Percentiles rank a stretch among this genome's conserved stretches.
Evolutionary conservation across 2,113 vertebrate genomes (phyloP).

Genomic region (Macheiramphus alcinus): DNA sequence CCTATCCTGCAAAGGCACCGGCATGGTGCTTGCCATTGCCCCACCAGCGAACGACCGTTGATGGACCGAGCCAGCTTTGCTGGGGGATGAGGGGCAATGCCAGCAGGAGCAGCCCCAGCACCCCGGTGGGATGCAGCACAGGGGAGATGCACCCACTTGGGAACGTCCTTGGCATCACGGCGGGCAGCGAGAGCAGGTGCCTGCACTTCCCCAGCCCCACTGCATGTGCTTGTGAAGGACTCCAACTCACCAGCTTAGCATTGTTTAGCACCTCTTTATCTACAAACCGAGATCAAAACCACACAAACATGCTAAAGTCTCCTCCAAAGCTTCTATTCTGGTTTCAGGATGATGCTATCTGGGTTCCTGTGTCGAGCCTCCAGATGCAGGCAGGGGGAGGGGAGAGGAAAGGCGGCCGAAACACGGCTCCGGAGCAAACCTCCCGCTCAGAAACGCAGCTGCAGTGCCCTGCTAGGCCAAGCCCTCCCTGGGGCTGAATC

Average conservation of each 20-base stretch:
- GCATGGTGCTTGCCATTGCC: rapidly evolving
- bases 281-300: conserved; percentile 60
- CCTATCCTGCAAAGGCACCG: background rate
- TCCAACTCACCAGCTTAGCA: background rate
- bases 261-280: conserved; percentile 55
- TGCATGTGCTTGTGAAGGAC: background rate
- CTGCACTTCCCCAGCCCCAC: background rate
- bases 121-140: background rate
- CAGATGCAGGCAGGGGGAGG: conserved; percentile 35
- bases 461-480: background rate
- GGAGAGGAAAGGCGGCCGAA: background rate
- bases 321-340: conserved; percentile 62
- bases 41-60: rapidly evolving
- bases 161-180: rapidly evolving
- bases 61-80: background rate
- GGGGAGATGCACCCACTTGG: rapidly evolving
- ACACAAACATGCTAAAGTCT: background rate
- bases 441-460: background rate
- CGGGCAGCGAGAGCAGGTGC: background rate
- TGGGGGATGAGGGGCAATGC: rapidly evolving
- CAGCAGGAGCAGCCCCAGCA: background rate
- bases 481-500: background rate
- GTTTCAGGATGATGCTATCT: conserved; percentile 66
- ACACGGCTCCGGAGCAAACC: background rate
- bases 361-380: conserved; percentile 48